Conservation (phyloP, 2,113 vertebrate species). For the Sturnus vulgaris region DNA sequence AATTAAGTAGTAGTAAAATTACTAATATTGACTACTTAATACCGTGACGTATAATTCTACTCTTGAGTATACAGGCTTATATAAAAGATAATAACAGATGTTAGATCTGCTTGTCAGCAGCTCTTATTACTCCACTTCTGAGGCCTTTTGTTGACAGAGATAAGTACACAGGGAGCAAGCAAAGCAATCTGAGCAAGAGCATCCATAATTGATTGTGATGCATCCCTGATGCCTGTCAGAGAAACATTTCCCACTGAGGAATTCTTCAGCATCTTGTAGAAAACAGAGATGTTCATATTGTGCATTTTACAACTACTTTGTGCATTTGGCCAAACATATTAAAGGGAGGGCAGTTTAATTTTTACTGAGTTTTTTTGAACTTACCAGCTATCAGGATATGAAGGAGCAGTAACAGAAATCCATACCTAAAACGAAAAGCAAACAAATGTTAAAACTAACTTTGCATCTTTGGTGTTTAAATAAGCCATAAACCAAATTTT, state of each 20-base stretch:
- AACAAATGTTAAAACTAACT: not conserved
- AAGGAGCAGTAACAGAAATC: constrained; percentile 51
- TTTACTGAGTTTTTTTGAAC: not conserved
- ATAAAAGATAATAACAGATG: too few relatives aligned
- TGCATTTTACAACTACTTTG: not conserved
- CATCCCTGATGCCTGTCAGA: not conserved
- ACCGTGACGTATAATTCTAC: not conserved
- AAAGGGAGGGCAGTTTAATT: not conserved
- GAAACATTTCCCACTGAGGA: not conserved
- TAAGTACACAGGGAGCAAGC: not conserved
- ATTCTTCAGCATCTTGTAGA: not conserved
- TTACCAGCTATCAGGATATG: constrained; percentile 48
- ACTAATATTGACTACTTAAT: not conserved
- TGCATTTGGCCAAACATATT: not conserved
- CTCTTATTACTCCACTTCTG: not conserved
- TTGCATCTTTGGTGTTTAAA: not conserved
- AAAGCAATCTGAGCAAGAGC: not conserved
- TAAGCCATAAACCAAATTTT: not conserved
- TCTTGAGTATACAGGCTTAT: not conserved
- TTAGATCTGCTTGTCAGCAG: not conserved
- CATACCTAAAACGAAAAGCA: constrained; percentile 15
- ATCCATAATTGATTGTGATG: not conserved
- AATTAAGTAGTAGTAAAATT: not conserved
- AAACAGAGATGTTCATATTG: not conserved
- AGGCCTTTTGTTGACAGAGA: not conserved